Evolutionary conservation across 1,140 invertebrate genomes (phyloP), one percentile per base, ranked within the genome.

Genomic region (Saccostrea echinata): DNA sequence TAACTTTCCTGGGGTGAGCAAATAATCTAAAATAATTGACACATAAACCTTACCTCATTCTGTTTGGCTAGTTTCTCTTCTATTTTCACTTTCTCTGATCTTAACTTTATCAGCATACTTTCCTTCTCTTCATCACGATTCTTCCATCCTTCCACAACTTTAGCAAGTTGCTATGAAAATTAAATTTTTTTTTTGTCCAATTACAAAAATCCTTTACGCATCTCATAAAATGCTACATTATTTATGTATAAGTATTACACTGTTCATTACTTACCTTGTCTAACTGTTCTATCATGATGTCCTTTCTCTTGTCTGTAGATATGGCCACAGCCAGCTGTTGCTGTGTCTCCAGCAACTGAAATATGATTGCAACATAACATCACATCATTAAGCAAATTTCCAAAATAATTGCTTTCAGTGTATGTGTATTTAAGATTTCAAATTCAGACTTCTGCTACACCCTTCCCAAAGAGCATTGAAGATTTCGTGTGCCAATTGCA

Each of bases 201-300:
- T 6, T n/a, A 61, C 55, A 21, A 21, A 18, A n/a, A 61, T 21
- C 18, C 55, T 61, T 21, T 21, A 21, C 0, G 18, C 55, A 61
- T 61, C 55, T n/a, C 13, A 61, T 61, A 21, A 21, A 18, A n/a
- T 61, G 18, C n/a, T 61, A 61, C 16, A 57, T 6, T 61, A 61
- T 61, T n/a, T 61, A 33, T 12, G 16, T 80, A 33, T 8, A 30
- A 43, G 43, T 43, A 43, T 6, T 43, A 43, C 43, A 43, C 43
- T 3, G 4, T 6, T 9, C 43, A 4, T 43, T 8, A 43, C 43
- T 43, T 85, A 94, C 93, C 92, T 93, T 94, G 84, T 94, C 93
- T 64, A 94, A 86, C 84, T 94, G 93, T 88, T 94, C 93, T 35
- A 94, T 94, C 93, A 94, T 94, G 57, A 92, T 90, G 82, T 94